These are phyloP conservation scores for Rachycentron canadum DNA, from an alignment of 2,797 vertebrate species.

Conservation along the genomic window DNA sequence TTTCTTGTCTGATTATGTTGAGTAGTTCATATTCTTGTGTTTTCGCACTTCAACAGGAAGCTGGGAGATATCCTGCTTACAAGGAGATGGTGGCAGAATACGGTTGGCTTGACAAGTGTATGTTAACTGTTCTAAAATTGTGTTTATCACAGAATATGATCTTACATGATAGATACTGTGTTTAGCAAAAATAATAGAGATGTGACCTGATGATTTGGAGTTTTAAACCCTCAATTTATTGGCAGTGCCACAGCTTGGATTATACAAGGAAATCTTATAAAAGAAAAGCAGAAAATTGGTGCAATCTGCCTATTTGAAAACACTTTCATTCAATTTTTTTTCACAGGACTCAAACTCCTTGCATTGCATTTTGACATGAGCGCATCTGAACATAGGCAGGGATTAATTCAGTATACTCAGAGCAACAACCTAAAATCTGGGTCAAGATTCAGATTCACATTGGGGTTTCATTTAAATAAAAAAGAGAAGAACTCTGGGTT, in stretches of 20 bases:
- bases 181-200: constrained; percentile 21
- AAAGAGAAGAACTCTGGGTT: constrained; percentile 21
- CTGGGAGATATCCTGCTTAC: constrained; percentile 96
- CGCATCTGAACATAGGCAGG: constrained; percentile 48
- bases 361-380: constrained; percentile 51
- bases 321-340: constrained; percentile 28
- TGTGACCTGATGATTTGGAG: not conserved
- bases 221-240: constrained; percentile 6
- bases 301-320: constrained; percentile 32
- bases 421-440: constrained; percentile 59
- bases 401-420: constrained; percentile 60
- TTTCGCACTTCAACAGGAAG: constrained; percentile 86
- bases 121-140: constrained; percentile 56
- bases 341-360: constrained; percentile 32
- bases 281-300: constrained; percentile 2
- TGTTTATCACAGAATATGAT: not conserved
- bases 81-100: constrained; percentile 99
- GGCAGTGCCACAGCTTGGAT: constrained; percentile 11
- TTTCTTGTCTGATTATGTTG: not conserved
- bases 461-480: constrained; percentile 29
- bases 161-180: not conserved
- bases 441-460: constrained; percentile 45
- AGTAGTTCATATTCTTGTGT: not conserved
- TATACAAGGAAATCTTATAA: not conserved
- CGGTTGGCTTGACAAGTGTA: constrained; percentile 96